Conservation (phyloP, 92 coral and sea anemone species). For the Paragorgia papillata region DNA sequence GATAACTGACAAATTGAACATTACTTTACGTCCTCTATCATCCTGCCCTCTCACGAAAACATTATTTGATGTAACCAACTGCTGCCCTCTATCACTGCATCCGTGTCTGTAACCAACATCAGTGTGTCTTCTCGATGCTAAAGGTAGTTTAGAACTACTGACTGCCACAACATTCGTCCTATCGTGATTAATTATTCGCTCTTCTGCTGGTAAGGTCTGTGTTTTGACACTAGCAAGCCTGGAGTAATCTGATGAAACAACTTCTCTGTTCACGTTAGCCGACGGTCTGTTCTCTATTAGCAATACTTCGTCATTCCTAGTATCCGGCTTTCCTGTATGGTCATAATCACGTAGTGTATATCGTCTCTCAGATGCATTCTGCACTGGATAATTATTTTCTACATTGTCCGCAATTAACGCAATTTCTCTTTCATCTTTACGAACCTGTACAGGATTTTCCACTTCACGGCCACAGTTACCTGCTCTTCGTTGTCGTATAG, state of each 20-base stretch:
- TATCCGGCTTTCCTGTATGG: no score
- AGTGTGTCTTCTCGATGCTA: not conserved
- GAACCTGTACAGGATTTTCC: no score
- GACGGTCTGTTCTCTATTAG: not conserved
- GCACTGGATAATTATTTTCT: no score
- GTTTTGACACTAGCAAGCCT: not conserved
- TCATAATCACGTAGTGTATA: no score
- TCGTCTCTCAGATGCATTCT: no score
- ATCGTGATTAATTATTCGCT: no score
- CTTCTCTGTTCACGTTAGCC: not conserved
- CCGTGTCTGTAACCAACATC: not conserved
- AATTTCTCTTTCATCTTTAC: no score
- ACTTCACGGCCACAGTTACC: no score
- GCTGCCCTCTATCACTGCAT: not conserved
- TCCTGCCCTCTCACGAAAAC: constrained; percentile 6
- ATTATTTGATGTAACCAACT: not conserved
- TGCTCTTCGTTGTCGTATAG: no score
- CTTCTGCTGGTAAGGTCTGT: not conserved
- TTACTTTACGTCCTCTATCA: constrained; percentile 14
- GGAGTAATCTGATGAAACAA: not conserved
- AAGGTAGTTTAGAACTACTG: not conserved
- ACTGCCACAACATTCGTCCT: not conserved
- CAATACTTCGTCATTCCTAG: not conserved
- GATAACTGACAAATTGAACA: constrained; percentile 22
- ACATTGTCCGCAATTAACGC: no score